These are phyloP conservation scores for Argynnis bischoffii DNA, from an alignment of 2,888 invertebrate genomes.

Conservation along the genomic window DNA sequence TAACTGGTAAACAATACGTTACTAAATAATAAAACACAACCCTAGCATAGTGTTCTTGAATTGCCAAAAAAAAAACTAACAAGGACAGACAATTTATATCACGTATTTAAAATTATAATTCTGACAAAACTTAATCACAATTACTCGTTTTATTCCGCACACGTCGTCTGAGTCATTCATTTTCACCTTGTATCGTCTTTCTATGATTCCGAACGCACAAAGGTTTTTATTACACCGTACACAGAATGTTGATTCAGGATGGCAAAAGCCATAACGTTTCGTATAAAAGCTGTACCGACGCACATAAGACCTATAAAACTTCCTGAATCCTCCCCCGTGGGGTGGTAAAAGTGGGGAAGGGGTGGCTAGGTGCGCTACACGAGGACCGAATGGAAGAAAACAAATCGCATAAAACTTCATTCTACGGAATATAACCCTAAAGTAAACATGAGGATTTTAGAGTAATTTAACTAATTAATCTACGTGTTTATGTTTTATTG, in stretches of 20 bases:
- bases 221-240: conserved; percentile 34
- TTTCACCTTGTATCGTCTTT: conserved; percentile 23
- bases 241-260: conserved; percentile 36
- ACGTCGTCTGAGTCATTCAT: conserved; percentile 23
- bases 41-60: no score
- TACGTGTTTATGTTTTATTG: conserved; percentile 1
- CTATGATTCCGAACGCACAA: conserved; percentile 22
- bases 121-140: conserved; percentile 10
- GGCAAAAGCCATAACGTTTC: conserved; percentile 31
- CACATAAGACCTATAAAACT: conserved; percentile 33
- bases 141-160: conserved; percentile 13
- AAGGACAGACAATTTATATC: not conserved
- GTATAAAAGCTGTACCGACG: conserved; percentile 30
- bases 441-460: conserved; percentile 9
- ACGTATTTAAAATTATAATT: not conserved
- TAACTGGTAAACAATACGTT: no score
- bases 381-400: conserved; percentile 30
- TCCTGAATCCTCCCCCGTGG: conserved; percentile 30
- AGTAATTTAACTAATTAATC: conserved; percentile 19
- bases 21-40: no score
- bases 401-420: conserved; percentile 32
- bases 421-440: conserved; percentile 6
- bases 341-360: conserved; percentile 16
- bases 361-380: conserved; percentile 20
- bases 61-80: no score